A percentile compares a stretch with the other conserved stretches of the same genome.
These are phyloP conservation scores for Burhinus oedicnemus DNA, from an alignment of 2,113 vertebrate species.

Conservation along the genomic window DNA sequence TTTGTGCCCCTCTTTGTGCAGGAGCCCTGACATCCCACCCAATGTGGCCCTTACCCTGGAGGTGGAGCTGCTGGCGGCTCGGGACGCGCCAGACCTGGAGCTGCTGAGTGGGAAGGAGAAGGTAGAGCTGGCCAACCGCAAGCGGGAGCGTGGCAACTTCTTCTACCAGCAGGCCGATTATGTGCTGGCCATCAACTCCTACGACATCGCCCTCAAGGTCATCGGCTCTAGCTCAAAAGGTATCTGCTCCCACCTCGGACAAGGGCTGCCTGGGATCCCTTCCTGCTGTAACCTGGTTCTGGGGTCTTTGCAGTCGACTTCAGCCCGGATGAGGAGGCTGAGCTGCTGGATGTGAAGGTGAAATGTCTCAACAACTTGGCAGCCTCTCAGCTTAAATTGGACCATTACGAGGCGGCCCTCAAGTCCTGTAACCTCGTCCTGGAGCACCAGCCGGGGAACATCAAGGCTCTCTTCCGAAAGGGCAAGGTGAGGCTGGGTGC, in stretches of 20 bases:
- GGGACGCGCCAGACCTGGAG: conserved; percentile 85
- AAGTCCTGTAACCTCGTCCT: conserved; percentile 90
- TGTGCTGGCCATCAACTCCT: conserved; percentile 91
- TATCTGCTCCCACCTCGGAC: neutral
- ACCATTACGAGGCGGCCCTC: conserved; percentile 90
- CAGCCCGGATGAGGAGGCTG: conserved; percentile 84
- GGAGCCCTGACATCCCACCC: conserved; percentile 82
- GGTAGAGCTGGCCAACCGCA: conserved; percentile 83
- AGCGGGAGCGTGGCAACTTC: conserved; percentile 89
- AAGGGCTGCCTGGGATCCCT: accelerated
- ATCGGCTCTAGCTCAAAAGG: conserved; percentile 91
- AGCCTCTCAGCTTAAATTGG: conserved; percentile 92
- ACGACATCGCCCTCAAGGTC: conserved; percentile 89
- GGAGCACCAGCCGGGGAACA: conserved; percentile 88
- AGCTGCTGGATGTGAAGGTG: conserved; percentile 89
- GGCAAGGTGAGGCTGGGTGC: conserved; percentile 85
- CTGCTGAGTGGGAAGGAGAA: conserved; percentile 83
- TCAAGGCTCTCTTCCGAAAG: conserved; percentile 96
- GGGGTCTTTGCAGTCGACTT: conserved; percentile 83
- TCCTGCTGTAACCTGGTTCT: neutral
- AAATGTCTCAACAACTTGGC: conserved; percentile 99
- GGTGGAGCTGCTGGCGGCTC: conserved; percentile 82
- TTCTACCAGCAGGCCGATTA: conserved; percentile 92
- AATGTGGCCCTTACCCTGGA: conserved; percentile 82
- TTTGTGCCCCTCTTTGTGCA: neutral